phyloP scores from a whole-genome alignment of 2,113 vertebrate species.

The Opisthocomus hoazin region DNA sequence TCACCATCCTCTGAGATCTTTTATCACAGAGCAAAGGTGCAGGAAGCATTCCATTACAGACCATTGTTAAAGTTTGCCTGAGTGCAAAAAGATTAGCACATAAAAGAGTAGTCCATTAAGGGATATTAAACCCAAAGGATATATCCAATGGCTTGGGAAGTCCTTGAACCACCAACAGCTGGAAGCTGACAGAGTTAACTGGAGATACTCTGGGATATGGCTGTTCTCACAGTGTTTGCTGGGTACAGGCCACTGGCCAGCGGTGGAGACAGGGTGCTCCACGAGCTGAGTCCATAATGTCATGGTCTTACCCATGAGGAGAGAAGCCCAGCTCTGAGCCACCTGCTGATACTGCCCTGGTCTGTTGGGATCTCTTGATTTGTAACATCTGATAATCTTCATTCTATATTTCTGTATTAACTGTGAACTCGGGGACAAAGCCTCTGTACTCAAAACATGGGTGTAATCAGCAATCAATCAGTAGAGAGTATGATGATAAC shows the following conservation, averaged over 20 bases:
- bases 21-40: not conserved
- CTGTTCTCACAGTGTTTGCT: not conserved
- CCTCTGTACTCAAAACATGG: not conserved
- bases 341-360: not conserved
- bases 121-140: not conserved
- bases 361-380: not conserved
- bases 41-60: not conserved
- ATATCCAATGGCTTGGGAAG: not conserved
- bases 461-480: not conserved
- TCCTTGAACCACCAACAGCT: not conserved
- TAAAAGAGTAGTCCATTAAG: not conserved
- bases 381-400: not conserved
- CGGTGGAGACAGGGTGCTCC: accelerated
- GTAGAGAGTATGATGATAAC: not conserved
- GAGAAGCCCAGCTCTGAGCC: too few relatives aligned
- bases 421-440: not conserved
- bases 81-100: not conserved
- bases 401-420: not conserved
- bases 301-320: accelerated
- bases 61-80: not conserved
- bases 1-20: not conserved
- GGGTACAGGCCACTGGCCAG: not conserved
- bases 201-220: not conserved
- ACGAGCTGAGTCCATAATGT: not conserved
- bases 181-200: not conserved